A percentile compares a stretch with the other conserved stretches of the same genome.
Evolutionary conservation across 2,888 invertebrate genomes (phyloP).

Genomic region (Eristalis pertinax): DNA sequence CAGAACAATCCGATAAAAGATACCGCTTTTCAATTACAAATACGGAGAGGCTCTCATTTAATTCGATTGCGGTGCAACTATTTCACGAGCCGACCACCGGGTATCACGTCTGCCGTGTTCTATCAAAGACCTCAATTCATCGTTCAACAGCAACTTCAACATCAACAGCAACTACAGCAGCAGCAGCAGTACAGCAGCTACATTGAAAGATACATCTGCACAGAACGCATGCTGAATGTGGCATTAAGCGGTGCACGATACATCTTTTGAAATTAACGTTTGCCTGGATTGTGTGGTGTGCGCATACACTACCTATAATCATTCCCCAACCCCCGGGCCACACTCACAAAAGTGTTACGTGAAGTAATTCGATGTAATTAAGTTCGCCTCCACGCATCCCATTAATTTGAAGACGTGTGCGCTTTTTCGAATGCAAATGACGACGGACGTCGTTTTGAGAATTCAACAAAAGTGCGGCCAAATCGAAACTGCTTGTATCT

Average conservation of each 20-base stretch:
- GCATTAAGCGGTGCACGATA: conserved; percentile 40
- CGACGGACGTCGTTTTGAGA: not conserved
- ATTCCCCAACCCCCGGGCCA: not conserved
- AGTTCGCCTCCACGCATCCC: conserved; percentile 32
- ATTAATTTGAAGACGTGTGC: conserved; percentile 19
- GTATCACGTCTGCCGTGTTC: conserved; percentile 30
- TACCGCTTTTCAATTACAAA: conserved; percentile 40
- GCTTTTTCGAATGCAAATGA: conserved; percentile 34
- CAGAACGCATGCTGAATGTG: conserved; percentile 24
- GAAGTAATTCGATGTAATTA: conserved; percentile 61
- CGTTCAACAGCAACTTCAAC: conserved; percentile 18
- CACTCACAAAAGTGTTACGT: conserved; percentile 44
- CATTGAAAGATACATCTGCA: not conserved
- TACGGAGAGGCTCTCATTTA: conserved; percentile 30
- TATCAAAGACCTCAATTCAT: conserved; percentile 26
- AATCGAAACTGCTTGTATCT: not conserved
- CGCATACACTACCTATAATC: conserved; percentile 17
- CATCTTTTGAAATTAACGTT: not conserved
- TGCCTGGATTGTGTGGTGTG: not conserved
- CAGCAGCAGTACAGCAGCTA: conserved; percentile 38
- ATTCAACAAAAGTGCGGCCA: conserved; percentile 14
- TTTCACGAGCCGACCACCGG: conserved; percentile 29
- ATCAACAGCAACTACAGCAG: not conserved
- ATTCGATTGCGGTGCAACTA: conserved; percentile 37
- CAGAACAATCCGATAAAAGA: not conserved